Base-by-base conservation (phyloP, 2,797 vertebrate genomes). In the Jordanella pulchra region DNA sequence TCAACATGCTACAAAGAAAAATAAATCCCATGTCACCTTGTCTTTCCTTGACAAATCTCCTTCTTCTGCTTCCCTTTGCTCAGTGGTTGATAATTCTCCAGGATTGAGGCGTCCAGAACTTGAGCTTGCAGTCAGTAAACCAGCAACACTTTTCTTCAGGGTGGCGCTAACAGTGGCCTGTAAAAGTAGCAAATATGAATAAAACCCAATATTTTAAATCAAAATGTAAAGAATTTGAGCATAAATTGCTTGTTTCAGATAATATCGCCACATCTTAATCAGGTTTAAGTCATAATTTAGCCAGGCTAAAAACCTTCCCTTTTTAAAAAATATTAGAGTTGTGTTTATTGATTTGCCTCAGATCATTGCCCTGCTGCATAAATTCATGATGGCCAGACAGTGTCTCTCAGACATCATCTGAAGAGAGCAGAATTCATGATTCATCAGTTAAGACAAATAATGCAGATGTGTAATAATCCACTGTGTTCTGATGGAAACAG, bases 151-250 rank as follows among this genome's bases (percentile, higher is more conserved):
- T 71, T 92, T 95, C 84, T 94, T 92, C 28, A 94, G 78, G n/a
- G 94, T 75, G 77, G 95, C 95, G 86, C 90, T 85, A 63, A 90
- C 87, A 51, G 47, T 50, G 18, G 89, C 87, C 92, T 93, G 68
- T 35, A 42, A 72, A 77, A 51, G 39, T 64, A 28, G 10, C 67
- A 45, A 74, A 77, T n/a, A 53, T n/a, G 47, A 28, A 44, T 39
- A 10, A 1, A 12, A 51, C 30, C 47, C 58, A 44, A 21, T 56
- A 23, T 63, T 25, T 14, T 30, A 67, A 65, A 39, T n/a, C n/a
- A 17, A 48, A 14, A 55, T 21, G 12, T 11, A 32, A 58, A 58
- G 32, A 35, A 5, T 39, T 39, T n/a, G 30, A 61, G 11, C 58
- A 35, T 39, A 11, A 61, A 21, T 23, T 17, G 30, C 17, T 7